A percentile compares a stretch with the other conserved stretches of the same genome.
These are phyloP conservation scores for Macrobrachium nipponense DNA, from an alignment of 1,140 invertebrate species.

Conservation along the genomic window DNA sequence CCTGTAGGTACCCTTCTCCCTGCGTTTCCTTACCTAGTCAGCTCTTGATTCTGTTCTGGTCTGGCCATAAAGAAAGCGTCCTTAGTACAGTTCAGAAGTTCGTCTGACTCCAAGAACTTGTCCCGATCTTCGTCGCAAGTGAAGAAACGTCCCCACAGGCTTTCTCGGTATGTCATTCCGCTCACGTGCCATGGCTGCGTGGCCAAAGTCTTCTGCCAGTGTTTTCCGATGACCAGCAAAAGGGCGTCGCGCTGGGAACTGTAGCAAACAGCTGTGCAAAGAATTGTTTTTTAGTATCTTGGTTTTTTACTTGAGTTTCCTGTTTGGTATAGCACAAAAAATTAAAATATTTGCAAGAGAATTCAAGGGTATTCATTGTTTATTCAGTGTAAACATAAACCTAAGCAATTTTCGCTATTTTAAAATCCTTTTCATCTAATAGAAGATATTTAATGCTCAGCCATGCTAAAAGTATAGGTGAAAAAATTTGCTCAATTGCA, in stretches of 20 bases:
- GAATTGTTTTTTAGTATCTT: background rate
- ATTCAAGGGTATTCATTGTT: no score
- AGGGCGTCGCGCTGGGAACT: conserved; percentile 65
- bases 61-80: conserved; percentile 56
- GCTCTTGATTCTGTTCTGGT: conserved; percentile 56
- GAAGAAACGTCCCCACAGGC: conserved; percentile 65
- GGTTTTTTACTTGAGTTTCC: background rate
- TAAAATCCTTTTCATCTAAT: no score
- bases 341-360: background rate
- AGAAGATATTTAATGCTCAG: no score
- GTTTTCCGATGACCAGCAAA: conserved; percentile 58
- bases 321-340: background rate
- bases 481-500: no score
- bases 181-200: conserved; percentile 62
- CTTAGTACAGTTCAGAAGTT: conserved; percentile 65
- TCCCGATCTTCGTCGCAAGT: conserved; percentile 65
- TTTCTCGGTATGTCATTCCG: conserved; percentile 64
- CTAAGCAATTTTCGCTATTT: no score
- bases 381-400: no score
- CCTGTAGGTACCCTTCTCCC: background rate
- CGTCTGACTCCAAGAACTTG: conserved; percentile 64
- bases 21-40: conserved; percentile 54
- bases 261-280: conserved; percentile 65
- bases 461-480: no score
- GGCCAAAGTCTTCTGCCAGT: conserved; percentile 62